These are phyloP conservation scores for Cyphomyrmex costatus DNA, from an alignment of 1,140 invertebrate species.

Conservation along the genomic window DNA sequence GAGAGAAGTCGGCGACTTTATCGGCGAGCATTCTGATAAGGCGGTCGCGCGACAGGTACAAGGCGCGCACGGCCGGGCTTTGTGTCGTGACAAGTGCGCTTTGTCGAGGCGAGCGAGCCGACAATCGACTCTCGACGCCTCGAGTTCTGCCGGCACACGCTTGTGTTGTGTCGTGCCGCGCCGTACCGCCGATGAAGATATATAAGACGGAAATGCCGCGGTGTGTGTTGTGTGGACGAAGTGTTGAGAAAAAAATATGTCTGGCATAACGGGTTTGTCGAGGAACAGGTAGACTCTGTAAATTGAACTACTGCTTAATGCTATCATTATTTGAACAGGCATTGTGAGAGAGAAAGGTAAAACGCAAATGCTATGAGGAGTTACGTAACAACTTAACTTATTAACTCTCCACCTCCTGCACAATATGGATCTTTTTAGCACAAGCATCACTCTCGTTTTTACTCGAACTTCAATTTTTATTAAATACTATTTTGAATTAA, in stretches of 20 bases:
- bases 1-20: slow-evolving; percentile 62
- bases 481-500: no score
- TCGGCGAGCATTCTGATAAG: slow-evolving; percentile 54
- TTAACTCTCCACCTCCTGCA: no score
- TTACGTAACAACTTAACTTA: no score
- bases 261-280: neutral
- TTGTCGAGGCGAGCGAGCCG: slow-evolving; percentile 41
- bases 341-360: neutral
- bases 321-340: neutral
- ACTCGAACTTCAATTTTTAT: no score
- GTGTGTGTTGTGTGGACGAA: neutral
- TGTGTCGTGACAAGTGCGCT: slow-evolving; percentile 49
- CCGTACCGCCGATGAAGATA: slow-evolving; percentile 37
- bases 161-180: neutral
- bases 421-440: no score
- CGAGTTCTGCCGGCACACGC: slow-evolving; percentile 14
- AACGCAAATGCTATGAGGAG: neutral
- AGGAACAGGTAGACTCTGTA: neutral
- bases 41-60: slow-evolving; percentile 48
- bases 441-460: no score
- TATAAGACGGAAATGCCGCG: slow-evolving; percentile 40
- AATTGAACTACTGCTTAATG: neutral
- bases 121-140: slow-evolving; percentile 58
- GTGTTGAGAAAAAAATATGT: neutral
- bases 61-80: slow-evolving; percentile 36